phyloP scores from a whole-genome alignment of 2,113 vertebrate genomes.

The Gambusia holbrooki region DNA sequence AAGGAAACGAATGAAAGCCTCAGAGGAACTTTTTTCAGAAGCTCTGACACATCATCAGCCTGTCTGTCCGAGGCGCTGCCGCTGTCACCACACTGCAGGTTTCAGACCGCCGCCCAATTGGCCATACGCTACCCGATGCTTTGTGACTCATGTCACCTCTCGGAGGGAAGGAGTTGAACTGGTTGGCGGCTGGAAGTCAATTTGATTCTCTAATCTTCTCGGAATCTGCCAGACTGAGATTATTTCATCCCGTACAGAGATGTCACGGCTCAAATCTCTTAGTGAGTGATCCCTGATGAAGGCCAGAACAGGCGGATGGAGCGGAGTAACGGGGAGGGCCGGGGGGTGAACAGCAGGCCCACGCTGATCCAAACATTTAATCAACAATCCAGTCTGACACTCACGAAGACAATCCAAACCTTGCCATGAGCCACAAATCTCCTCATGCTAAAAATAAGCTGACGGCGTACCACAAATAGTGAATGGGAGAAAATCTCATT shows the following conservation, averaged over 20 bases:
- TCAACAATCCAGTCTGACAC: slow-evolving; percentile 51
- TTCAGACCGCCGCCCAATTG: slow-evolving; percentile 3
- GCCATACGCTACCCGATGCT: slow-evolving; percentile 2
- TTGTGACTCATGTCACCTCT: slow-evolving; percentile 25
- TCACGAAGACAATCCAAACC: slow-evolving; percentile 8
- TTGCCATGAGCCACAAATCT: neutral
- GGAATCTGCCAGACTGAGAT: slow-evolving; percentile 71
- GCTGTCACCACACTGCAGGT: neutral
- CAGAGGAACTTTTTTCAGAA: slow-evolving; percentile 38
- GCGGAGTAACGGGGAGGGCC: no score
- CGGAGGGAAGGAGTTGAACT: neutral
- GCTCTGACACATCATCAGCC: slow-evolving; percentile 23
- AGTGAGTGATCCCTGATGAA: slow-evolving; percentile 34
- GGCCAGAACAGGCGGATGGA: slow-evolving; percentile 8
- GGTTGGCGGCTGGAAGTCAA: slow-evolving; percentile 4
- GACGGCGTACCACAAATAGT: neutral
- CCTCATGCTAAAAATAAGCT: neutral
- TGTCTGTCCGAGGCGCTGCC: slow-evolving; percentile 2
- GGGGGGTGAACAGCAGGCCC: slow-evolving; percentile 40
- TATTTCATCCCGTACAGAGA: slow-evolving; percentile 63
- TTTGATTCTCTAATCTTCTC: slow-evolving; percentile 70
- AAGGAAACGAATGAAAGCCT: slow-evolving; percentile 39
- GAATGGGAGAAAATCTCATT: neutral
- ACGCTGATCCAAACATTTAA: slow-evolving; percentile 64
- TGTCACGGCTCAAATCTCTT: slow-evolving; percentile 50